Evolutionary conservation across 2,797 vertebrate species (phyloP).

Genomic region (Zalophus californianus): DNA sequence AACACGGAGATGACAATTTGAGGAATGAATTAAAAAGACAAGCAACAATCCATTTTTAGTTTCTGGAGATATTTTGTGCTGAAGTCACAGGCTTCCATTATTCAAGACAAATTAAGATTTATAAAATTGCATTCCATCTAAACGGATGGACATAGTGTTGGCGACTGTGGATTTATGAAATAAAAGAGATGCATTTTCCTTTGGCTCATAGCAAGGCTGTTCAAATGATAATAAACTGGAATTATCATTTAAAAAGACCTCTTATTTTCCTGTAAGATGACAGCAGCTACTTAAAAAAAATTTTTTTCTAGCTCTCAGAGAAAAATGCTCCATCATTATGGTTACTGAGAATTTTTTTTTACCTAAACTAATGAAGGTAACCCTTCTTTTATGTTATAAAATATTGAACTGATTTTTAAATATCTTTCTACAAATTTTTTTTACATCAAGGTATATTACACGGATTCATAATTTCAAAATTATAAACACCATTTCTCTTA

Average conservation of each 20-base stretch:
- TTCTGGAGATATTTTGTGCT: conserved; percentile 54
- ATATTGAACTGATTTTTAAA: conserved; percentile 71
- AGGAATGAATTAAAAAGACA: conserved; percentile 67
- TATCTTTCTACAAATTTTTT: not conserved
- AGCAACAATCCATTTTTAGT: conserved; percentile 76
- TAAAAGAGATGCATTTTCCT: conserved; percentile 76
- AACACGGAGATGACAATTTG: conserved; percentile 75
- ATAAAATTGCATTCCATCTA: conserved; percentile 74
- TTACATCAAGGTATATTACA: conserved; percentile 54
- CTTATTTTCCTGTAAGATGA: conserved; percentile 81
- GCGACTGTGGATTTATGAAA: conserved; percentile 80
- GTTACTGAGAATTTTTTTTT: conserved; percentile 65
- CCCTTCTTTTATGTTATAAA: conserved; percentile 63
- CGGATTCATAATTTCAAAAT: conserved; percentile 59
- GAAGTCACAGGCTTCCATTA: conserved; percentile 57
- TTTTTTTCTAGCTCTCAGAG: conserved; percentile 36
- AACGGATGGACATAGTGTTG: conserved; percentile 44
- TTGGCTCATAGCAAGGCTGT: conserved; percentile 79
- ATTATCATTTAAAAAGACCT: conserved; percentile 83
- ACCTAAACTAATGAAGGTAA: conserved; percentile 67
- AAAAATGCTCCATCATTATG: conserved; percentile 75
- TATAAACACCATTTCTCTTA: conserved; percentile 27
- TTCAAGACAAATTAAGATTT: conserved; percentile 80
- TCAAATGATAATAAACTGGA: conserved; percentile 84
- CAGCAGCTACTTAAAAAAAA: conserved; percentile 46